These are phyloP conservation scores for Agapornis roseicollis DNA, from an alignment of 2,113 vertebrate species.

Conservation along the genomic window DNA sequence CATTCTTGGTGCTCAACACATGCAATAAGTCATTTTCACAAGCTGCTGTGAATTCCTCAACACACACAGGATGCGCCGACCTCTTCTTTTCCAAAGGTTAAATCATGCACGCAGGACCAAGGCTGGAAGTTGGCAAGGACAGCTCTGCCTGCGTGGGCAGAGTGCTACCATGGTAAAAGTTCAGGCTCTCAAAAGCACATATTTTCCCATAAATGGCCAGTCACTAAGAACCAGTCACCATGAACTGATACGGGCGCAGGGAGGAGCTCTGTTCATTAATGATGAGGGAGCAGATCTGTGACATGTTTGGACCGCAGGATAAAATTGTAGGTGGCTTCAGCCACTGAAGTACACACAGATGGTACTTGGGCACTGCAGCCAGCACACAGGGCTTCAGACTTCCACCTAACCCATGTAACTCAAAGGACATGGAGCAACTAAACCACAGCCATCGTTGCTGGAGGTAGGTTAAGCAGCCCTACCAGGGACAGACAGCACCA, in stretches of 20 bases:
- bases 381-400: accelerated
- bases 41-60: neutral
- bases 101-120: neutral
- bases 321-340: neutral
- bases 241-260: neutral
- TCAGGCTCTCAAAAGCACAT: slow-evolving; percentile 16
- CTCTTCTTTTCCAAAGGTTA: neutral
- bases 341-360: accelerated
- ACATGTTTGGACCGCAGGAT: neutral
- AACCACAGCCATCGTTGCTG: neutral
- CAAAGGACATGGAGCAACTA: neutral
- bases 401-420: neutral
- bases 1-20: neutral
- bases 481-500: neutral
- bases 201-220: slow-evolving; percentile 65
- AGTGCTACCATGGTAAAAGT: neutral
- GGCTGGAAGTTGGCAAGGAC: neutral
- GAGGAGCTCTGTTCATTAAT: neutral
- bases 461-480: neutral
- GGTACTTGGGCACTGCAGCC: neutral
- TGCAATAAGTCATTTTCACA: neutral
- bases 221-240: neutral
- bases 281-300: neutral
- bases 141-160: neutral
- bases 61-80: neutral